Base-by-base conservation (phyloP, 2,888 invertebrate genomes). In the Ormyrus rosae region DNA sequence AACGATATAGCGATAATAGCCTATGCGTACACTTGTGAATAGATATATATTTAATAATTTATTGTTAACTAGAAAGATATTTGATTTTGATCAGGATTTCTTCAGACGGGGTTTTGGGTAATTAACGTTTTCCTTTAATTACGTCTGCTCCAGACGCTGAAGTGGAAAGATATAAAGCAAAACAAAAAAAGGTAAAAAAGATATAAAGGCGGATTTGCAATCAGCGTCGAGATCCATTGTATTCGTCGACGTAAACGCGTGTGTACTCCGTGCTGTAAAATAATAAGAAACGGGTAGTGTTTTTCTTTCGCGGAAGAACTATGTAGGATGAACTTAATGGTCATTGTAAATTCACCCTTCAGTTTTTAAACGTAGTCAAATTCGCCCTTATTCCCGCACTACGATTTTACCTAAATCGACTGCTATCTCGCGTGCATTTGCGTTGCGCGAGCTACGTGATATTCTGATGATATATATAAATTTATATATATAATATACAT, bases 31-130 rank as follows among this genome's bases (percentile, higher is more conserved):
- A 78, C 65, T 88, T 90, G 90, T 90, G 90, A 89, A 90, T 90
- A 90, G 87, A 88, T 89, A 63, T 89, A 63, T 74, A 90, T 90
- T 90, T 89, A 89, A 89, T 90, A 89, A 90, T 89, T 90, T 90
- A 90, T 90, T 89, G 87, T 89, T 89, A 87, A 87, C 77, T 88
- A 89, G 86, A 86, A 81, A 85, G 8, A 86, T 85, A 85, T 86
- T 88, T 80, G 63, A 85, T 85, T 85, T 86, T 85, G 77, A 84
- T 34, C 34, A 34, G 80, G 84, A 86, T 84, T 85, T 85, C 34
- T 84, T 69, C 85, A 84, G 84, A 86, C 80, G 86, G 86, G 88
- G 86, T 88, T 88, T 87, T 86, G 87, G 89, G 89, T 89, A 87
- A 84, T 50, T 85, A 85, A 81, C 56, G 83, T 64, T 78, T 85